Evolutionary conservation across 2,797 vertebrate genomes (phyloP).

Genomic region (Gallinago solitaria): DNA sequence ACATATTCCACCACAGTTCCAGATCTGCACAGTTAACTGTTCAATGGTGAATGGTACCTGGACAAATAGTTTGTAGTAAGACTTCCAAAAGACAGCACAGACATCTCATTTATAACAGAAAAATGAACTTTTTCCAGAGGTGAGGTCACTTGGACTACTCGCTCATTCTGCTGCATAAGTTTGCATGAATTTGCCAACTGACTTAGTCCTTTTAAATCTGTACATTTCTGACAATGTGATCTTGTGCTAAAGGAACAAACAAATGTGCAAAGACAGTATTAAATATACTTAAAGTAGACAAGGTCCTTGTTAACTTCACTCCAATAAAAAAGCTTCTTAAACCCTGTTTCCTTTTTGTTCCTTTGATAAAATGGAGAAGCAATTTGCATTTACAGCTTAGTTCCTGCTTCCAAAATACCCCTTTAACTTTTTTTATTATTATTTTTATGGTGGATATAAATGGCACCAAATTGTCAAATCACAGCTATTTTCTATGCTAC

Average conservation of each 20-base stretch:
- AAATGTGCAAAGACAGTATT: conserved; percentile 44
- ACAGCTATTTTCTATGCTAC: conserved; percentile 84
- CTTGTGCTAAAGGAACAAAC: not conserved
- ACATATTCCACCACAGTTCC: not conserved
- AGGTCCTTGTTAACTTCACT: conserved; percentile 78
- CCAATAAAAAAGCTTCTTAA: conserved; percentile 88
- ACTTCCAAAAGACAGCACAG: not conserved
- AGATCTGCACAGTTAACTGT: not conserved
- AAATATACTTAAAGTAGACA: conserved; percentile 72
- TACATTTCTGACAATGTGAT: not conserved
- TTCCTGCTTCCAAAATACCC: conserved; percentile 89
- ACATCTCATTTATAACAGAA: not conserved
- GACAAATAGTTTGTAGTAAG: not conserved
- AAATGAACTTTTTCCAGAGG: not conserved
- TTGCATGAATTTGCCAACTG: not conserved
- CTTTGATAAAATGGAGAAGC: conserved; percentile 83
- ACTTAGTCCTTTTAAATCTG: not conserved
- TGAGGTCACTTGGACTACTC: not conserved
- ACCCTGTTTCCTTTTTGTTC: conserved; percentile 76
- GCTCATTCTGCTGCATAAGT: not conserved
- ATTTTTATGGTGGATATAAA: conserved; percentile 85
- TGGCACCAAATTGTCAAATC: conserved; percentile 86
- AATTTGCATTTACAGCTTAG: conserved; percentile 90
- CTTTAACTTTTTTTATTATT: conserved; percentile 76
- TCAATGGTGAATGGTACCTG: not conserved